phyloP scores from a whole-genome alignment of 1,140 invertebrate genomes.

The Danaus plexippus region DNA sequence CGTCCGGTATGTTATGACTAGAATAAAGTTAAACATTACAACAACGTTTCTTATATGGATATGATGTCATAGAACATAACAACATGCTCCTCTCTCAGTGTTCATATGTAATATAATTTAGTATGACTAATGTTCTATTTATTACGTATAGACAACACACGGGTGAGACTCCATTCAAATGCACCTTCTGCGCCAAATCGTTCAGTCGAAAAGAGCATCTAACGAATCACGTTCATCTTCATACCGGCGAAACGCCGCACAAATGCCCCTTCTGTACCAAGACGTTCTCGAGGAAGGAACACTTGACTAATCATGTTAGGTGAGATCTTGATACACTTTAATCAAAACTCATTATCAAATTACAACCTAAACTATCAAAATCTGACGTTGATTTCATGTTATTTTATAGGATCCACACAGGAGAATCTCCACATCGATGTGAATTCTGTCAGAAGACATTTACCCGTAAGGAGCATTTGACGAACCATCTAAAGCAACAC shows the following conservation, averaged over 20 bases:
- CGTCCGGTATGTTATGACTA: constrained; percentile 60
- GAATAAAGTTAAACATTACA: neutral
- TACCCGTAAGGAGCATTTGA: constrained; percentile 87
- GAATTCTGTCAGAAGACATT: constrained; percentile 86
- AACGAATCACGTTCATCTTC: constrained; percentile 82
- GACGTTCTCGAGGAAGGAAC: constrained; percentile 85
- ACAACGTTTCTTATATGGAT: neutral
- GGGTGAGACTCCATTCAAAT: constrained; percentile 81
- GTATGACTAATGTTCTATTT: constrained; percentile 15
- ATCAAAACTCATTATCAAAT: neutral
- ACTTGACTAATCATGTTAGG: constrained; percentile 83
- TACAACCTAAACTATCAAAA: neutral
- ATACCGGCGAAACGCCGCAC: constrained; percentile 84
- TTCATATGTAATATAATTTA: neutral
- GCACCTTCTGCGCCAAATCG: constrained; percentile 78
- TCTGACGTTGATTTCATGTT: constrained; percentile 9
- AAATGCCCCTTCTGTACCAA: constrained; percentile 85
- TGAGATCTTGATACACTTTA: constrained; percentile 25
- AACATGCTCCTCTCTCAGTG: constrained; percentile 1
- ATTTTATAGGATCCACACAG: constrained; percentile 76
- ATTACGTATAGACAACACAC: constrained; percentile 83
- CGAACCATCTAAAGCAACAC: constrained; percentile 82
- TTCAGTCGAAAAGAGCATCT: constrained; percentile 90
- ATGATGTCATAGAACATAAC: neutral
- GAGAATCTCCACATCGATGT: constrained; percentile 82